Evolutionary conservation across 2,797 vertebrate genomes (phyloP), one percentile per base, ranked within the genome.

Genomic region (Acrossocheilus wenchowensis): DNA sequence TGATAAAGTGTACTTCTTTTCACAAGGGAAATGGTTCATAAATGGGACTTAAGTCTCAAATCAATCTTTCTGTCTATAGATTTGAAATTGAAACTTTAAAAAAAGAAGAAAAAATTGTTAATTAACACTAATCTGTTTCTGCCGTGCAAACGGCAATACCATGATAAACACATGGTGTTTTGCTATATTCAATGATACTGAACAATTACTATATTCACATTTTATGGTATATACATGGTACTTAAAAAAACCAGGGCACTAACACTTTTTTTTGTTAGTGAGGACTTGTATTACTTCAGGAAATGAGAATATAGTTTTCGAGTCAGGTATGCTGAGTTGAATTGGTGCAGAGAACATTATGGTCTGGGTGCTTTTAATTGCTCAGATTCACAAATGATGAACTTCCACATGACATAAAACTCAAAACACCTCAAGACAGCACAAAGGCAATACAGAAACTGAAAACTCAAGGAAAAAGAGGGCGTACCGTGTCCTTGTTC

Each of bases 401-500:
- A n/a, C 26, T 23, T 30, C 19, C 2, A 78, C 34, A 39, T 54
- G 3, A 12, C 1, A 66, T 78, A 60, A 43, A 12, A 78, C 11
- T 78, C 12, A 78, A 78, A 68, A 43, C 50, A 34, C 19, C 7
- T 9, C 6, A 72, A 71, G 14, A 72, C 17, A 21, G 21, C 14
- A 81, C 78, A 52, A 82, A 85, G 50, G 83, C 52, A 52, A 23
- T 26, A 74, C 3, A 60, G 23, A 41, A 21, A 17, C 36, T 30
- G 81, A 57, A 77, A 43, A 52, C 81, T 17, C 41, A 19, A 88
- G 75, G 69, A 73, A n/a, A 48, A 69, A 69, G 34, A 30, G 82
- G 84, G 93, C 96, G 0, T 96, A 99, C 98, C 97, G 95, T 96
- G 68, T 98, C 97, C 91, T 97, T 99, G 48, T 92, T 95, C 64